Evolutionary conservation across 2,113 vertebrate species (phyloP).

Genomic region (Ammospiza nelsoni): DNA sequence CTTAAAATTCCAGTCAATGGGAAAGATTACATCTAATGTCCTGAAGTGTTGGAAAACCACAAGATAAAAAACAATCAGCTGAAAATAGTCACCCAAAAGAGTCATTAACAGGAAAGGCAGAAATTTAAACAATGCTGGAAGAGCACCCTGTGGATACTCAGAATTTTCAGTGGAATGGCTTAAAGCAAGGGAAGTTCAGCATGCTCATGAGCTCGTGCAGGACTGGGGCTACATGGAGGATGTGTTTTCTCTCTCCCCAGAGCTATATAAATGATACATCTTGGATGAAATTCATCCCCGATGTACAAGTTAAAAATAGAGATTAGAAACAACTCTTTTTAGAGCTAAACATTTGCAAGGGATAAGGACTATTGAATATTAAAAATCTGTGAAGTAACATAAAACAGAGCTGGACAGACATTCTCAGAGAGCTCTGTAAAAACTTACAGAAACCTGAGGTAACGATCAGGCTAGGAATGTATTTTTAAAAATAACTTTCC

Average conservation of each 20-base stretch:
- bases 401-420: conserved; percentile 51
- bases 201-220: background rate
- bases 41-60: background rate
- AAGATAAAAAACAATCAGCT: background rate
- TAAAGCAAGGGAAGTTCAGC: conserved; percentile 4
- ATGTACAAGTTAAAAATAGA: conserved; percentile 64
- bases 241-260: conserved; percentile 33
- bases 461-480: background rate
- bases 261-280: conserved; percentile 42
- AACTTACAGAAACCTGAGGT: conserved; percentile 33
- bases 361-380: conserved; percentile 64
- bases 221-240: background rate
- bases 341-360: conserved; percentile 49
- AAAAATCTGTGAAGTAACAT: conserved; percentile 69
- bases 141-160: background rate
- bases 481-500: conserved; percentile 53
- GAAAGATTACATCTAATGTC: background rate
- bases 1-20: background rate
- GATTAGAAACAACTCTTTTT: conserved; percentile 53
- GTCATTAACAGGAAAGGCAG: conserved; percentile 27
- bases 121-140: conserved; percentile 31
- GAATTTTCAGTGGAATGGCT: background rate
- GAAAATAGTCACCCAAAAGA: background rate
- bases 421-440: conserved; percentile 50
- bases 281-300: conserved; percentile 55